Base-by-base conservation (phyloP, 2,888 invertebrate species). In the Eubasilissa splendida region DNA sequence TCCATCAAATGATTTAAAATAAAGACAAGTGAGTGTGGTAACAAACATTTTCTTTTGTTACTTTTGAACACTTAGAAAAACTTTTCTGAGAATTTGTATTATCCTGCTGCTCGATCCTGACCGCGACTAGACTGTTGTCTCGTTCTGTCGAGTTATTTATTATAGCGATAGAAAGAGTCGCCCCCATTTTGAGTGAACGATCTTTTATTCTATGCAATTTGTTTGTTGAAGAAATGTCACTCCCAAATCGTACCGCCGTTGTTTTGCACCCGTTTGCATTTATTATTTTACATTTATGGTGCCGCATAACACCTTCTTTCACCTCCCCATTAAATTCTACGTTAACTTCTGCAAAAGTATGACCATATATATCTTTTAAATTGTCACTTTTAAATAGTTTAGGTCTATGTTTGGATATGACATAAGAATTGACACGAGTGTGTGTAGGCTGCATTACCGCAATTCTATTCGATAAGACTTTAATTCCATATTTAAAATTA, bases 341-440 rank as follows among this genome's bases (percentile, higher is more conserved):
- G 33, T 11, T 63, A 12, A 9, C 54, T 68, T 50, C 33, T 42
- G n/a, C 14, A 42, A 42, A 77, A 31, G 9, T 59, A 60, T 68
- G 50, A 42, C 59, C 22, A 53, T 9, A 53, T 31, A 31, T 54
- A 33, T 11, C 9, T 53, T 59, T 14, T 10, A 59, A 71, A 70
- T 70, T 77, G 70, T 22, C 70, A 77, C 70, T 77, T 77, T 77
- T 54, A 71, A 58, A 77, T 70, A 77, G 77, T 77, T 77, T 53
- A 66, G 56, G 53, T 77, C 82, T 82, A 82, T 80, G 82, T 82
- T 80, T 78, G 80, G 78, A 68, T 58, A 80, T 82, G 82, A 82
- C 82, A 82, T 82, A 82, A 82, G 80, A 75, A 56, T 66, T 77
- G 76, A 77, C 79, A 79, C 52, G 42, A 68, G n/a, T 70, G 77